Evolutionary conservation across 2,888 invertebrate genomes (phyloP), one percentile per base, ranked within the genome.

Genomic region (Operophtera brumata): DNA sequence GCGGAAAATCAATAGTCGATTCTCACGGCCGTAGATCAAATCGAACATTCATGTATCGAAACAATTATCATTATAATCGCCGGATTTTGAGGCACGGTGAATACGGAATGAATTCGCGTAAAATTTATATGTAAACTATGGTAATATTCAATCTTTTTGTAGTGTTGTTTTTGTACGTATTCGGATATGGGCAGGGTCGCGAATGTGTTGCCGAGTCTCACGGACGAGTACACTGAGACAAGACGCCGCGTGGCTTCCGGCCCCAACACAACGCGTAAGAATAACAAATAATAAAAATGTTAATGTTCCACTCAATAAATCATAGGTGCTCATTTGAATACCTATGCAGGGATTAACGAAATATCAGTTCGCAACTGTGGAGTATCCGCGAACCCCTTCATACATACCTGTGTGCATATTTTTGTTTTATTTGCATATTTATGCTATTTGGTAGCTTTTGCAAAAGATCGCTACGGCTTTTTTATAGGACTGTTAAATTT

Each of bases 201-300:
- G 75, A 75, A 66, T 80, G 78, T 80, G 73, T 80, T 71, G 70
- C 69, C 61, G 69, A 83, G 81, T 90, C 90, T 88, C 90, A 90
- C 90, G 90, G 88, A 69, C 81, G 87, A 88, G 69, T 81, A 82
- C 79, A 75, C 86, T 81, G 86, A 87, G 86, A 90, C 90, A 86
- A 80, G 77, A 82, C 76, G 86, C 86, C 86, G 82, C 89, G 87
- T 87, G 88, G 84, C 89, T 89, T 87, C 90, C 89, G 86, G 86
- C 87, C 88, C 86, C 73, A 78, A 67, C 76, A 47, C 83, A 84
- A 86, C 84, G 84, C 85, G 84, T 83, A 90, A 90, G 85, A 91
- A 91, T 90, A 91, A 91, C 90, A 91, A 91, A 91, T 90, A 91
- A 90, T 91, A 90, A 90, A 90, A 90, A 90, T 91, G 90, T 82